Base-by-base conservation (phyloP, 2,113 vertebrate genomes). In the Pangasianodon hypophthalmus region DNA sequence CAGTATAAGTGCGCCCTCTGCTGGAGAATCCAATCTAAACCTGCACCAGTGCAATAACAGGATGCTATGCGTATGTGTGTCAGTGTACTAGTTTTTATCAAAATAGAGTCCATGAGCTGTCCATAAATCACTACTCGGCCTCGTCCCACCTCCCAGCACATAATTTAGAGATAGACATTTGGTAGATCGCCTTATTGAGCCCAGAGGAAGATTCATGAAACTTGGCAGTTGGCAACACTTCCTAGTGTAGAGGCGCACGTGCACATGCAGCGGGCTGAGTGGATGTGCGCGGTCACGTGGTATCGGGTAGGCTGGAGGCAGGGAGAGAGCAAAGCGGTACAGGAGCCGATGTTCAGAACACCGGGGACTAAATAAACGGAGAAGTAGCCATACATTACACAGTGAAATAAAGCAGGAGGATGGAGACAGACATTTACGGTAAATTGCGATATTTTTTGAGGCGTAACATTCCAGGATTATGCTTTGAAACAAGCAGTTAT, bases 401-500 rank as follows among this genome's bases (percentile, higher is more conserved):
- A 58, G 54, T 26, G 81, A 77, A 84, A 73, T 37, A 82, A 75
- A 64, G 37, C 80, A 48, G 85, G 85, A 90, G 85, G 58, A 92
- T 92, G 92, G 92, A 92, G 67, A 77, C 87, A 3, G 91, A 91
- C 64, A 75, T 86, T 60, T 86, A 91, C 64, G 91, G 92, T 92
- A 91, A 89, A 88, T 69, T 19, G 29, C 19, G 21, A 4, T 19
- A 13, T 26, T 54, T 82, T 80, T 62, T 18, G 0, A 56, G 1
- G 24, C 32, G 46, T 29, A 48, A 29, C 10, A 58, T 87, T 73
- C 32, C 26, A 37, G 29, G 24, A n/a, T 19, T 7, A 69, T 69
- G 37, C 4, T 52, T 54, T 3, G 19, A n/a, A 67, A 46, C 8
- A 11, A 80, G 14, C 32, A 26, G 8, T 44, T 11, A 54, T 21